Evolutionary conservation across 2,888 invertebrate genomes (phyloP).

Genomic region (Phalera bucephala): DNA sequence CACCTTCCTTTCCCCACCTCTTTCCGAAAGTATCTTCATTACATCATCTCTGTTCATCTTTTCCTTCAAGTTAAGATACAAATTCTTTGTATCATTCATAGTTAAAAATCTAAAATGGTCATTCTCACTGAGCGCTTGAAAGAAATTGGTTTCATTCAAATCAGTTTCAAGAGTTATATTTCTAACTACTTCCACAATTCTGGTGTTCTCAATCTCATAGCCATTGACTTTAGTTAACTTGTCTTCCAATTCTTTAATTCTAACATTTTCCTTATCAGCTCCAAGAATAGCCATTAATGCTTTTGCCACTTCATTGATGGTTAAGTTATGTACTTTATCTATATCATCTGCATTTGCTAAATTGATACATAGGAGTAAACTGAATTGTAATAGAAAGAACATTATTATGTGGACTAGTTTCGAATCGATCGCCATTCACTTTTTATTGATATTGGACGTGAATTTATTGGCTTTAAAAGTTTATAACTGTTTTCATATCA

Average conservation of each 20-base stretch:
- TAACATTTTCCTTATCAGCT: constrained; percentile 20
- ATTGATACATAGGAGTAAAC: constrained; percentile 7
- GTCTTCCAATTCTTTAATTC: constrained; percentile 49
- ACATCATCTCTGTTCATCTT: constrained; percentile 70
- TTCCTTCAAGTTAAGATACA: constrained; percentile 64
- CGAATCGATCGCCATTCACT: constrained; percentile 14
- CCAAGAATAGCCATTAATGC: constrained; percentile 11
- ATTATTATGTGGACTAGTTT: constrained; percentile 3
- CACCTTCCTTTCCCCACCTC: constrained; percentile 28
- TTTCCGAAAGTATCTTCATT: constrained; percentile 45
- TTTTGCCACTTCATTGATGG: constrained; percentile 16
- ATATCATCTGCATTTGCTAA: constrained; percentile 2
- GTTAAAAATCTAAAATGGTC: constrained; percentile 49
- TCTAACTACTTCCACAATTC: constrained; percentile 38
- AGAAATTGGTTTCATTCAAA: constrained; percentile 61
- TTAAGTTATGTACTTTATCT: constrained; percentile 11
- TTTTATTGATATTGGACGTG: constrained; percentile 21
- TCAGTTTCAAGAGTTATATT: constrained; percentile 45
- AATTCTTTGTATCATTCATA: constrained; percentile 44
- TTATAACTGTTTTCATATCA: constrained; percentile 13
- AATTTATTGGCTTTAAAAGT: constrained; percentile 15
- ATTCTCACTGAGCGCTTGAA: constrained; percentile 49
- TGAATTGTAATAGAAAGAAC: constrained; percentile 15
- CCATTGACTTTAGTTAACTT: constrained; percentile 51
- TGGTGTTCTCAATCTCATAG: constrained; percentile 51